These are phyloP conservation scores for Pelobates fuscus DNA, from an alignment of 2,113 vertebrate species.

Conservation along the genomic window DNA sequence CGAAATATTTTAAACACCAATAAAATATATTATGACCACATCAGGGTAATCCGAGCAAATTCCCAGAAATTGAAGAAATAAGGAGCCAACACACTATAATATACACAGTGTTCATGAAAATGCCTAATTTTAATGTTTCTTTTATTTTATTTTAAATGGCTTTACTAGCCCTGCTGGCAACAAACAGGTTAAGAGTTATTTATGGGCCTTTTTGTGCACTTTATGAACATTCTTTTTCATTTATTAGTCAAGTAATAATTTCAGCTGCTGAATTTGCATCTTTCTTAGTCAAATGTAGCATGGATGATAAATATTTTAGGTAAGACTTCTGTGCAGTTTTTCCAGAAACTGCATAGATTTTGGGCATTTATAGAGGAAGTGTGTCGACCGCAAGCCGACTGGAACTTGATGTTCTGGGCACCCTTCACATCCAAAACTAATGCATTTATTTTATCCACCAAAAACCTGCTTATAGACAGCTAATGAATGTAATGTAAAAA, in stretches of 20 bases:
- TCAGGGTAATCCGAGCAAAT: not conserved
- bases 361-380: conserved; percentile 65
- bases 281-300: conserved; percentile 42
- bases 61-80: not conserved
- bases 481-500: conserved; percentile 47
- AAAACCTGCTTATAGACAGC: conserved; percentile 48
- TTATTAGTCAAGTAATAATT: conserved; percentile 36
- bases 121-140: not conserved
- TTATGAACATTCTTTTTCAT: conserved; percentile 39
- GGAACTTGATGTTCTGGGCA: conserved; percentile 57
- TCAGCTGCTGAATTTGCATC: conserved; percentile 46
- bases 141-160: not conserved
- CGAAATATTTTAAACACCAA: not conserved
- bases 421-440: conserved; percentile 51
- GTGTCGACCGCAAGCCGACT: conserved; percentile 66
- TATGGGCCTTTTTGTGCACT: not conserved
- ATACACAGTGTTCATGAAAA: not conserved
- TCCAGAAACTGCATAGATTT: conserved; percentile 41
- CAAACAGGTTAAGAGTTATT: conserved; percentile 19
- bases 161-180: not conserved
- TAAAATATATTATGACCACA: not conserved
- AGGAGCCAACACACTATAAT: not conserved
- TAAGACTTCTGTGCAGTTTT: conserved; percentile 41
- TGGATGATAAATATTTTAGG: conserved; percentile 49
- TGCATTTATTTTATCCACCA: conserved; percentile 59